Evolutionary conservation across 2,888 invertebrate species (phyloP), one percentile per base, ranked within the genome.

Genomic region (Hirtodrosophila duncani): DNA sequence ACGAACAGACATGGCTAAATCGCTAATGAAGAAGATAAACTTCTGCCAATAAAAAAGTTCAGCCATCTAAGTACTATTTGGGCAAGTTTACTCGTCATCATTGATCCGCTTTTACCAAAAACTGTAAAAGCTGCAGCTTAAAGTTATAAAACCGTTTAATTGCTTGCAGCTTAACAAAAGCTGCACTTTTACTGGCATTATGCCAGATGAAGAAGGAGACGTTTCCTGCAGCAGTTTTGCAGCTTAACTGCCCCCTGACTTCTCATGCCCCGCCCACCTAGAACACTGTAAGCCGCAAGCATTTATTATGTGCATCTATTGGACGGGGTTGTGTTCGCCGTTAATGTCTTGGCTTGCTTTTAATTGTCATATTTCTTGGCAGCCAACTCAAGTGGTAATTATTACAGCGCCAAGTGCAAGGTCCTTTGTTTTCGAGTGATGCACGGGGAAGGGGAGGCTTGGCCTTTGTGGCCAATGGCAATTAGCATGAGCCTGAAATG

Each of bases 361-460:
- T 70, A 79, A 67, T 70, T 79, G 67, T 75, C 67, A 70, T 74
- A 78, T 70, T 74, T 43, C 52, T 46, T 42, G 39, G 31, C 39
- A 30, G 27, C 23, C 56, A 33, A 17, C 55, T 63, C 52, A 44
- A 78, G 79, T 55, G 63, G 67, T 63, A 63, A 70, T 79, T 70
- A 78, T 70, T 70, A 53, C 37, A 63, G 37, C 39, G 26, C 16
- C 70, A 71, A 71, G 71, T 77, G 78, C 80, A 71, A 71, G 71
- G 71, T 36, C 51, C 49, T 46, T 9, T 1, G 23, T 18, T n/a
- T n/a, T n/a, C n/a, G n/a, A n/a, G 46, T 29, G 36, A 58, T 51
- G 52, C 43, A 59, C 58, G 33, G 33, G 58, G 30, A 17, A 20
- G 10, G 18, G 2, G 14, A 38, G 31, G 41, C 13, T 38, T 38